Percentiles rank a stretch among this genome's conserved stretches.
Evolutionary conservation across 2,113 vertebrate genomes (phyloP).

Genomic region (Caracal caracal): DNA sequence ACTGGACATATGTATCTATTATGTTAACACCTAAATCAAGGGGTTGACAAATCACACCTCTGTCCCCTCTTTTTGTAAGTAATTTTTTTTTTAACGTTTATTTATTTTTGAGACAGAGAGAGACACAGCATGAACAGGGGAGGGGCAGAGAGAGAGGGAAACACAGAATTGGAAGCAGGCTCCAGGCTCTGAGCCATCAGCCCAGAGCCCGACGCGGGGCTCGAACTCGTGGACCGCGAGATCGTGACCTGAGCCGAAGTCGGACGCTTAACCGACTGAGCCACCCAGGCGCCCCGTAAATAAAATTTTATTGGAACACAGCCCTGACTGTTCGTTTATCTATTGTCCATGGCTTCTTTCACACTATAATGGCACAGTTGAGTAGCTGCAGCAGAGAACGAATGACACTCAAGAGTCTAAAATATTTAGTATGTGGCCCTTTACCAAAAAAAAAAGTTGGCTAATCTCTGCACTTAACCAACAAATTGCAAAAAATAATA

Average conservation of each 20-base stretch:
- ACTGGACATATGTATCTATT: background rate
- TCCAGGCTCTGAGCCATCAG: no score
- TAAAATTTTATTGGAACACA: background rate
- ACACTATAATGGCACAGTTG: background rate
- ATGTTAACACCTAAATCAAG: background rate
- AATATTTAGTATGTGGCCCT: background rate
- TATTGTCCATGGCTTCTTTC: background rate
- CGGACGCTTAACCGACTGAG: no score
- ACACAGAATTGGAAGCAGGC: no score
- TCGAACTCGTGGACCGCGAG: no score
- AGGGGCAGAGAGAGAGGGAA: no score
- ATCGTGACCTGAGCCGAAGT: no score
- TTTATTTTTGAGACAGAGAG: no score
- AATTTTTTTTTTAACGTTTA: background rate
- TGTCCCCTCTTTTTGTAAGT: background rate
- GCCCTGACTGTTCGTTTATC: background rate
- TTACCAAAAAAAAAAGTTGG: background rate
- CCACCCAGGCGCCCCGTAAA: background rate
- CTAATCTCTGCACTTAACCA: background rate
- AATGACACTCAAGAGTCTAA: background rate
- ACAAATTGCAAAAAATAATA: background rate
- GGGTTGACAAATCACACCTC: background rate
- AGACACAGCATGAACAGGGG: no score
- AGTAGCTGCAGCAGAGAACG: background rate
- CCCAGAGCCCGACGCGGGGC: no score